Conservation (phyloP, 2,797 vertebrate species). For the Ceryle rudis region DNA sequence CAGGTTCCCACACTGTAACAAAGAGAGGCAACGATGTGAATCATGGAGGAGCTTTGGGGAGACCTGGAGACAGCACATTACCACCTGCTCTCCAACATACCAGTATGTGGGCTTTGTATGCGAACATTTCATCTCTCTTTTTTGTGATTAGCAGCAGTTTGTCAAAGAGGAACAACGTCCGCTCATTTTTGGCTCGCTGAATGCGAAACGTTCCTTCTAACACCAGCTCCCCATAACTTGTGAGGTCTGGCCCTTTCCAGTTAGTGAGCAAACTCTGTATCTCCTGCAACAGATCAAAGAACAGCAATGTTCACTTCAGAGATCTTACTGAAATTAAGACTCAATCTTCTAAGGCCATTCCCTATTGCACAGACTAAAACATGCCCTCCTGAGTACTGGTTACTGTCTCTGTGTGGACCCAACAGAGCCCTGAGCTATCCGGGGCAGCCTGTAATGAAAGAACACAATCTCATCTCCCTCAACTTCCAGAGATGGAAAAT, state of each 20-base stretch:
- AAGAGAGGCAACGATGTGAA: neutral
- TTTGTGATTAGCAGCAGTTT: constrained; percentile 96
- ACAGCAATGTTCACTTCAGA: neutral
- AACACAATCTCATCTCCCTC: neutral
- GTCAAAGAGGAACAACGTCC: constrained; percentile 96
- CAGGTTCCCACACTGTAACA: constrained; percentile 92
- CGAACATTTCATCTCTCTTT: constrained; percentile 94
- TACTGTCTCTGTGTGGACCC: neutral
- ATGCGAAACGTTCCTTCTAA: constrained; percentile 96
- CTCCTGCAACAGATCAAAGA: constrained; percentile 82
- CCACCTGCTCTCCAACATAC: constrained; percentile 74
- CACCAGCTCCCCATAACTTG: constrained; percentile 95
- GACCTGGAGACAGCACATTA: neutral
- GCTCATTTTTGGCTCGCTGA: constrained; percentile 96
- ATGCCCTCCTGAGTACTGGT: neutral
- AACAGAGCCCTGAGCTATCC: neutral
- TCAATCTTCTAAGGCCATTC: neutral
- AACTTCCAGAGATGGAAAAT: neutral
- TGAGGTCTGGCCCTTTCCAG: constrained; percentile 98
- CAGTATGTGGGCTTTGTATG: constrained; percentile 97
- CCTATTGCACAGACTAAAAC: neutral
- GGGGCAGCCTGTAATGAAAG: neutral
- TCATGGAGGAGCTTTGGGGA: neutral
- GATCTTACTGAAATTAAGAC: neutral
- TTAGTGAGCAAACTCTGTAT: constrained; percentile 97